Evolutionary conservation across 1,140 invertebrate genomes (phyloP), one percentile per base, ranked within the genome.

Genomic region (Amyelois transitella): DNA sequence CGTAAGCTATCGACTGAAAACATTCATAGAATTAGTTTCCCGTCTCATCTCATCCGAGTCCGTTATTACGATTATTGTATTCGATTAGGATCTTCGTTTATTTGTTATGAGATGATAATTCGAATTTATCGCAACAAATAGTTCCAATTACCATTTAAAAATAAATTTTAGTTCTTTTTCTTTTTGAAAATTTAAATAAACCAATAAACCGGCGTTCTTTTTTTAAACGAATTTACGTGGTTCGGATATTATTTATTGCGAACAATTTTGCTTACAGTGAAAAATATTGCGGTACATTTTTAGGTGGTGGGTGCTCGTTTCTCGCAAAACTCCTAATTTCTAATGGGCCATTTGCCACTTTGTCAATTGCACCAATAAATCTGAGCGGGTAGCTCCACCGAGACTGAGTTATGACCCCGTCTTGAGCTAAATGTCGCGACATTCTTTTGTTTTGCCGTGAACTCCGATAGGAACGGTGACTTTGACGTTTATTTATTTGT

Each of bases 341-440:
- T 86, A 84, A 86, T 86, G 82, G 82, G 52, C 79, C 81, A 86
- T 84, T 86, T 86, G 75, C 82, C 79, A 86, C 82, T 86, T 86
- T 86, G 82, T 83, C 82, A 82, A 86, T 86, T 81, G 80, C 80
- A 55, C 67, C 74, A 75, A 86, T 86, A 86, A 86, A 86, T 86
- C 77, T 72, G 69, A 22, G 55, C 59, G 65, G 62, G 64, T 64
- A 59, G 63, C 70, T 56, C 28, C 24, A 53, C 51, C 52, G 49
- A 48, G 59, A 18, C 51, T 80, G 74, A 77, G 66, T 74, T 75
- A 80, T 68, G 47, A 60, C 60, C 59, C 60, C 64, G 76, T 76
- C 76, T 69, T 55, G 25, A 25, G 61, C 49, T 72, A 68, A 73
- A 77, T 72, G 68, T 66, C 68, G 58, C 57, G 53, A 69, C 64